Percentiles rank a stretch among this genome's conserved stretches.
phyloP scores from a whole-genome alignment of 1,140 invertebrate species.

The Sycophila sp. region DNA sequence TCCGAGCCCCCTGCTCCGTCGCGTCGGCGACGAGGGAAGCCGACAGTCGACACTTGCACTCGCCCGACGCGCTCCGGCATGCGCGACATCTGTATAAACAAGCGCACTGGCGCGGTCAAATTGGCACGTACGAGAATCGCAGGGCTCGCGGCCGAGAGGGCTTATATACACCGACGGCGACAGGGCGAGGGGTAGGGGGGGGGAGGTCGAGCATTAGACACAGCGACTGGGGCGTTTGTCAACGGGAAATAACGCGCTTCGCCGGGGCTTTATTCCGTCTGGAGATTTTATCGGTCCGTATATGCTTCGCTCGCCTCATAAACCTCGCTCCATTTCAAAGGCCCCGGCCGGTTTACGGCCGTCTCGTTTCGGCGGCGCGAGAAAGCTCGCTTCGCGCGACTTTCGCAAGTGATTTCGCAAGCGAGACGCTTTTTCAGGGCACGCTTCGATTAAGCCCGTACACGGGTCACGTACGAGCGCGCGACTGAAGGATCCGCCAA shows the following conservation, averaged over 20 bases:
- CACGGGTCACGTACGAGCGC: background rate
- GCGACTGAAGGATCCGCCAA: background rate
- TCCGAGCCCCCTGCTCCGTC: background rate
- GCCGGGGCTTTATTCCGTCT: slow-evolving; percentile 40
- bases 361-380: slow-evolving; percentile 5
- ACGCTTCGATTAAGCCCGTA: background rate
- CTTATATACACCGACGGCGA: background rate
- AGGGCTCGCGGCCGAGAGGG: background rate
- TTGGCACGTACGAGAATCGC: background rate
- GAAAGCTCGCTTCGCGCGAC: background rate
- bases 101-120: background rate
- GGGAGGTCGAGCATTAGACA: slow-evolving; percentile 25
- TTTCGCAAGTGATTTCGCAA: slow-evolving; percentile 39
- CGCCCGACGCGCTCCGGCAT: background rate
- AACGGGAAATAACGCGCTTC: slow-evolving; percentile 41
- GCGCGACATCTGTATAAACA: slow-evolving; percentile 12
- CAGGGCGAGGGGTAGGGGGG: background rate
- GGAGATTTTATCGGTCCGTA: slow-evolving; percentile 47
- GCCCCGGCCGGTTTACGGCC: slow-evolving; percentile 18
- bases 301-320: slow-evolving; percentile 50
- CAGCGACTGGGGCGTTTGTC: slow-evolving; percentile 44
- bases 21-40: background rate
- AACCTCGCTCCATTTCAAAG: slow-evolving; percentile 48
- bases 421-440: background rate
- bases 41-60: background rate